These are phyloP conservation scores for Cossypha dichroa DNA, from an alignment of 2,797 vertebrate genomes.

Conservation along the genomic window DNA sequence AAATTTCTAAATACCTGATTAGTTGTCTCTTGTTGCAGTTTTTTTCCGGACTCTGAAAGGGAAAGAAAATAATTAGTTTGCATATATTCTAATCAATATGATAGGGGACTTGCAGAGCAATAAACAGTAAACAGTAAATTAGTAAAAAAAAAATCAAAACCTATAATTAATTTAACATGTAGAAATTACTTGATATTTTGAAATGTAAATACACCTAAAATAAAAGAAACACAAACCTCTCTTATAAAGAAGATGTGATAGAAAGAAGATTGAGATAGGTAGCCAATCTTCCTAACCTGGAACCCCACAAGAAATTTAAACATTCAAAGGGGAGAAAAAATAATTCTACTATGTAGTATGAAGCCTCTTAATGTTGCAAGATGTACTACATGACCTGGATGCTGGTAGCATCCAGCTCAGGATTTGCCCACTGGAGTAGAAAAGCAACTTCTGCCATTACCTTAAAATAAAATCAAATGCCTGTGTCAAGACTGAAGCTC, in stretches of 20 bases:
- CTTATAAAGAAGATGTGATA: not conserved
- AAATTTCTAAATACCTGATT: constrained; percentile 70
- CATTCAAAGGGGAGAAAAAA: not conserved
- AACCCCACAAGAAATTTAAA: not conserved
- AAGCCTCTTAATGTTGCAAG: not conserved
- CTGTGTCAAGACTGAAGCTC: not conserved
- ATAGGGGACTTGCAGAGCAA: not conserved
- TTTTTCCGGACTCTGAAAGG: constrained; percentile 75
- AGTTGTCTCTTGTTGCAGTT: constrained; percentile 40
- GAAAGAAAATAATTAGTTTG: constrained; percentile 52
- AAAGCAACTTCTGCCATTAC: not conserved
- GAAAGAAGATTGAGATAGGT: not conserved
- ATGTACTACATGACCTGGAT: not conserved
- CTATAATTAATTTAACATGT: not conserved
- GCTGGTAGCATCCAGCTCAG: not conserved
- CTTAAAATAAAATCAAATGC: constrained; percentile 9
- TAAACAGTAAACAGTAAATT: not conserved
- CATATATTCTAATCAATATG: not conserved
- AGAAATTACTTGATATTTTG: not conserved
- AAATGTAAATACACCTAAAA: not conserved
- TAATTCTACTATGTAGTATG: not conserved
- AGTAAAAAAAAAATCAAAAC: not conserved
- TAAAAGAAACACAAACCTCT: not conserved
- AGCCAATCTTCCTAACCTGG: not conserved
- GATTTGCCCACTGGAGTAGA: not conserved